These are phyloP conservation scores for Hydractinia symbiolongicarpus DNA, from an alignment of 30 jellyfish, hydroid and myxozoan genomes.

Conservation along the genomic window DNA sequence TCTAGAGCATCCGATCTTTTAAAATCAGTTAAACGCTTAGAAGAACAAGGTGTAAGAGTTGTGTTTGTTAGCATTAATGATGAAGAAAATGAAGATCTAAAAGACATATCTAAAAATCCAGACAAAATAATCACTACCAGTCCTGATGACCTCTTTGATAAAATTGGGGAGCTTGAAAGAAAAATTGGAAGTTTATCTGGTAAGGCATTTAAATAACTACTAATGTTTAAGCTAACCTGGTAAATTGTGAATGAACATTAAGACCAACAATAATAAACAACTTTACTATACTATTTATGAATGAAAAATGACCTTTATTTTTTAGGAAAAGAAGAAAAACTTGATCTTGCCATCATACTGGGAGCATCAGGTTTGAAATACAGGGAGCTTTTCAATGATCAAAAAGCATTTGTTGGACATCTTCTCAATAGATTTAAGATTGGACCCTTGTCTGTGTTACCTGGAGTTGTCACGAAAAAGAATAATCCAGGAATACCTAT, in stretches of 20 bases:
- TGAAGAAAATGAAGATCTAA: slow-evolving; percentile 33
- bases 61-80: slow-evolving; percentile 54
- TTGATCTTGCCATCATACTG: slow-evolving; percentile 62
- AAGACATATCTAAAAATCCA: slow-evolving; percentile 10
- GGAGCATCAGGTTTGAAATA: slow-evolving; percentile 53
- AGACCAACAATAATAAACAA: too few relatives aligned
- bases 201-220: background rate
- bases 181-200: slow-evolving; percentile 22
- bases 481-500: slow-evolving; percentile 25
- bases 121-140: slow-evolving; percentile 16
- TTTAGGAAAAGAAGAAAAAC: slow-evolving; percentile 43
- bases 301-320: background rate
- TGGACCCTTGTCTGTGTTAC: slow-evolving; percentile 29
- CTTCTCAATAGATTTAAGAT: slow-evolving; percentile 24
- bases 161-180: slow-evolving; percentile 52
- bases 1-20: slow-evolving; percentile 45
- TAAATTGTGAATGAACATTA: too few relatives aligned
- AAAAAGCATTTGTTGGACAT: slow-evolving; percentile 33
- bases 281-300: too few relatives aligned
- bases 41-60: slow-evolving; percentile 42
- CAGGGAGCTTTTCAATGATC: slow-evolving; percentile 31
- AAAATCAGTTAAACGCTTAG: slow-evolving; percentile 35
- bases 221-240: too few relatives aligned
- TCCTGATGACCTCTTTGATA: slow-evolving; percentile 28
- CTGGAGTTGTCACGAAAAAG: slow-evolving; percentile 41